Conservation (phyloP, 1,140 invertebrate species). For the Brachionus calyciflorus region DNA sequence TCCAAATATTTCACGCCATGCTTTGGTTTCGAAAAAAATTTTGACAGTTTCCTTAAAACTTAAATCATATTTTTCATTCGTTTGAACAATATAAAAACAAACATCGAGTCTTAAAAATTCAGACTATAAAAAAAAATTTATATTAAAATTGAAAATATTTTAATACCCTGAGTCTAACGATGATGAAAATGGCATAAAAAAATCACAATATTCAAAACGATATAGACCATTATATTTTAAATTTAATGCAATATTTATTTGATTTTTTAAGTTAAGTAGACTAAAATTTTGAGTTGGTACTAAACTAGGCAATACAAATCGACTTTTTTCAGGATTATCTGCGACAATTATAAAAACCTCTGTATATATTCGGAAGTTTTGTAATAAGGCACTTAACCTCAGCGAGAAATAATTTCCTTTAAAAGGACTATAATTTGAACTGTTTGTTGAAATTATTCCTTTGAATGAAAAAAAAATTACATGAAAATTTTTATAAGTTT, state of each 20-base stretch:
- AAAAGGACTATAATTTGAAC: conserved; percentile 7
- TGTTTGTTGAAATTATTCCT: conserved; percentile 23
- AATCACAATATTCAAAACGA: background rate
- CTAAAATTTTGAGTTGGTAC: background rate
- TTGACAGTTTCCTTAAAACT: background rate
- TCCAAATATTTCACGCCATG: background rate
- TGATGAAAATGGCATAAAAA: background rate
- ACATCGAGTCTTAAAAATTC: background rate
- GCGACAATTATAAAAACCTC: background rate
- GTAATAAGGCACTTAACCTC: background rate
- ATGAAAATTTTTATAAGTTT: background rate
- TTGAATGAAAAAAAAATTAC: background rate
- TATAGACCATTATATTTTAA: background rate
- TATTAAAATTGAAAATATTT: background rate
- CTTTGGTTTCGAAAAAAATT: background rate
- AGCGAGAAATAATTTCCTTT: background rate
- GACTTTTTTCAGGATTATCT: background rate
- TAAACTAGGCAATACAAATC: background rate
- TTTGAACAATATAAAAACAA: conserved; percentile 33
- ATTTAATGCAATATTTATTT: background rate
- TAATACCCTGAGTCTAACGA: background rate
- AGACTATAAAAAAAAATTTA: background rate
- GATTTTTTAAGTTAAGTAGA: background rate
- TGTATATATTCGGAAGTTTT: background rate
- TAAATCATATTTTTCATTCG: background rate